These are phyloP conservation scores for Danio jaintianensis DNA, from an alignment of 2,797 vertebrate species.

Conservation along the genomic window DNA sequence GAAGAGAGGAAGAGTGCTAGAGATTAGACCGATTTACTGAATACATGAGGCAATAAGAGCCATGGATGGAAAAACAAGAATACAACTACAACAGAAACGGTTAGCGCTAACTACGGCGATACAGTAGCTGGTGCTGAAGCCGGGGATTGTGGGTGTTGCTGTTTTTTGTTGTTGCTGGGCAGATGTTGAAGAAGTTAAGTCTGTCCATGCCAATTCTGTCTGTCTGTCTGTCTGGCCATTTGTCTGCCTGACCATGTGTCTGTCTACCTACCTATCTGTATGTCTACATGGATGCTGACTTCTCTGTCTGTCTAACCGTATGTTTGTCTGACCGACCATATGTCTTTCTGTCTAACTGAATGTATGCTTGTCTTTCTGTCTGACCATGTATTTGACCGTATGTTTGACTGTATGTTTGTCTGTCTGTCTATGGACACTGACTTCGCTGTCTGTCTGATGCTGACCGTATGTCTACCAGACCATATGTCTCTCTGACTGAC, in stretches of 20 bases:
- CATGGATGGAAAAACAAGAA: slow-evolving; percentile 26
- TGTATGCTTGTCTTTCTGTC: too few species aligned
- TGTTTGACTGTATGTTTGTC: neutral
- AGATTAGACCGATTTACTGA: slow-evolving; percentile 43
- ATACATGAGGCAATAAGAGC: slow-evolving; percentile 29
- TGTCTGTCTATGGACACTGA: neutral
- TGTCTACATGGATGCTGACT: too few species aligned
- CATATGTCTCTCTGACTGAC: neutral
- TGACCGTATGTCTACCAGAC: neutral
- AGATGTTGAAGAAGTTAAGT: neutral
- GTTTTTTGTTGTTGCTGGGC: slow-evolving; percentile 8
- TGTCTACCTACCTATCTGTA: too few species aligned
- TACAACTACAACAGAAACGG: slow-evolving; percentile 3
- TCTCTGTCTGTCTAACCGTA: neutral
- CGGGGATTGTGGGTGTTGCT: slow-evolving; percentile 30
- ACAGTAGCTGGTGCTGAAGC: neutral
- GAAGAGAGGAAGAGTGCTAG: neutral
- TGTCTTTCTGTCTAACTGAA: neutral
- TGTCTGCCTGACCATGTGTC: too few species aligned
- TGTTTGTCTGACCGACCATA: too few species aligned
- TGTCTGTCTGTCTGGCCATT: neutral
- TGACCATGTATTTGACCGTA: too few species aligned
- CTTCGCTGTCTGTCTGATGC: too few species aligned
- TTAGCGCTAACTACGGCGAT: neutral
- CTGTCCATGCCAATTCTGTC: neutral